Evolutionary conservation across 2,113 vertebrate species (phyloP), one percentile per base, ranked within the genome.

Genomic region (Lagopus muta): DNA sequence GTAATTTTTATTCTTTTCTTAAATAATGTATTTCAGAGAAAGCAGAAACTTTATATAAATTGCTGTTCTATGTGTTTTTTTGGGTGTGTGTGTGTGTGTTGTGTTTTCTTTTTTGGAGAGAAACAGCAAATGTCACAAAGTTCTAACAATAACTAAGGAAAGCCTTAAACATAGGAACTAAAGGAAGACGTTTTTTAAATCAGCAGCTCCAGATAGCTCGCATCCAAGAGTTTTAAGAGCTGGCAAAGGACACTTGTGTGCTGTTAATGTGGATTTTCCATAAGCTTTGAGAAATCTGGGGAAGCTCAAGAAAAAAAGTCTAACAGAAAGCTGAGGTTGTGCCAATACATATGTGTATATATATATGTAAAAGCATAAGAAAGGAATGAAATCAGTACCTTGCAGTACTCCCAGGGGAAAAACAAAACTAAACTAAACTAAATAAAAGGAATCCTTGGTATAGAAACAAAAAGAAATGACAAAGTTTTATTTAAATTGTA

Each of bases 241-340:
- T 96, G 96, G 92, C 95, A 96, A 93, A 96, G 72, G 61, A 32
- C 2, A 67, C 79, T 64, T 88, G 38, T 91, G 55, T 78, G 86
- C 90, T 77, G 80, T 78, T 96, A 95, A 94, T 92, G 82, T 83
- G 88, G 92, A 90, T 96, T 96, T 96, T 96, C 92, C 90, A 92
- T 93, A 94, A 94, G 90, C 90, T 94, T 93, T 90, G 88, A 91
- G 92, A 95, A 93, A 96, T 83, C 86, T 67, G 69, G 45, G 76
- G 90, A 96, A 93, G 93, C 82, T 86, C 60, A 64, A 61, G 69
- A 86, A 86, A 86, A 54, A 78, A 82, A 72, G 28, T 43, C 64
- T 90, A 79, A 89, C 66, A 86, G 82, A 88, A 80, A 90, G 76
- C 52, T 64, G 61, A 91, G 42, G 65, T 30, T 52, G n/a, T 74